Base-by-base conservation (phyloP, 2,888 invertebrate genomes). In the Brachypalpus laphriformis region DNA sequence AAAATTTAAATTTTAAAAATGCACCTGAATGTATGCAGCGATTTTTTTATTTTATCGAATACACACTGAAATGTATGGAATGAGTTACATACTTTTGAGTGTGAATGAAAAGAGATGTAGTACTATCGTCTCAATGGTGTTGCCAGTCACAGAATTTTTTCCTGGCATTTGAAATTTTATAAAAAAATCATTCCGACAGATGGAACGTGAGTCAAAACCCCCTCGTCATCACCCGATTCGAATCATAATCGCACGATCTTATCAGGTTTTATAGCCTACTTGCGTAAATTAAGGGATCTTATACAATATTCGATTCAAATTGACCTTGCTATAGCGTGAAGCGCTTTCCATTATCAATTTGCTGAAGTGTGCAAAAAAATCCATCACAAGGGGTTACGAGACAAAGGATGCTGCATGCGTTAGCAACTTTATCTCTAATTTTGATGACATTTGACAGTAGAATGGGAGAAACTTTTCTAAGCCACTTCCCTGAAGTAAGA, bases 371-470 rank as follows among this genome's bases (percentile, higher is more conserved):
- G 71, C 40, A 59, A 51, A 65, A 28, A 18, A 0, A 31, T 25
- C 0, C n/a, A 45, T 25, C 45, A 25, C 49, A 40, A 61, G 25
- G 72, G 25, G 11, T 59, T 1, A 25, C 3, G 14, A 37, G 16
- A 9, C 54, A 18, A 40, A 11, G 37, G 47, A 31, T 14, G 7
- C 56, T 54, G 42, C 8, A 42, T 72, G 57, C 54, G 37, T 59
- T 59, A 37, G 22, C n/a, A 28, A 45, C 31, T 5, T 65, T 59
- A 82, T 76, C 57, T 22, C 16, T 16, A 40, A 20, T 45, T 54
- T 59, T 11, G 49, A 49, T 82, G 82, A 68, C 72, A 78, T 71
- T 77, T 77, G 57, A 72, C 65, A 37, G 51, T 25, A 25, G 18
- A 20, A 34, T 57, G 42, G 18, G 22, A 51, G 54, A 8, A 18